A percentile compares a stretch with the other conserved stretches of the same genome.
Evolutionary conservation across 30 jellyfish, hydroid and myxozoan genomes (phyloP).

Genomic region (Sanderia malayensis): DNA sequence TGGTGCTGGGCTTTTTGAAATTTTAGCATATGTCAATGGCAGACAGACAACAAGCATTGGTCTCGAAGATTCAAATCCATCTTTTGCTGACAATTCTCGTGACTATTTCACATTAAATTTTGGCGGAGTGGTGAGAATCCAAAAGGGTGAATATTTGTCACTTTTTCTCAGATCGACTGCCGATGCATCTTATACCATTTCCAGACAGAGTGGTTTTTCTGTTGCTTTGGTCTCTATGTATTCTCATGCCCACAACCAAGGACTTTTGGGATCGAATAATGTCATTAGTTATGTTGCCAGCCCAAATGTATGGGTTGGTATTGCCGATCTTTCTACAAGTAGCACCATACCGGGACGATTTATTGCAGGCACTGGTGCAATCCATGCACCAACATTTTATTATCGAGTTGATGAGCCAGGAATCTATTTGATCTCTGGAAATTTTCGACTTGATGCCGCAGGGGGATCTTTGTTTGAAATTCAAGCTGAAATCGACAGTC

Average conservation of each 20-base stretch:
- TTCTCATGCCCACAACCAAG: slow-evolving; percentile 38
- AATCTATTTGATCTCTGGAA: slow-evolving; percentile 61
- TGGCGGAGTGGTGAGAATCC: slow-evolving; percentile 60
- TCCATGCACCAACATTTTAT: slow-evolving; percentile 9
- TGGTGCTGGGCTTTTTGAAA: slow-evolving; percentile 22
- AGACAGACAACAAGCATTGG: slow-evolving; percentile 57
- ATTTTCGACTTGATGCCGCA: slow-evolving; percentile 42
- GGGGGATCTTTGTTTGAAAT: slow-evolving; percentile 65
- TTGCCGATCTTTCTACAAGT: slow-evolving; percentile 34
- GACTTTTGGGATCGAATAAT: slow-evolving; percentile 34
- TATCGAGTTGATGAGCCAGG: slow-evolving; percentile 78
- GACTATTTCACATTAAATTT: slow-evolving; percentile 59
- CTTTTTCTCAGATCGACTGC: slow-evolving; percentile 13
- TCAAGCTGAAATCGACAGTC: slow-evolving; percentile 63
- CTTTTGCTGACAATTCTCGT: slow-evolving; percentile 23
- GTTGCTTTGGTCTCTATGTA: slow-evolving; percentile 38
- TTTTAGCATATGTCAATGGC: slow-evolving; percentile 53
- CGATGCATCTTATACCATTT: slow-evolving; percentile 41
- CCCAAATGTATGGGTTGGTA: slow-evolving; percentile 18
- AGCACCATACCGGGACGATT: slow-evolving; percentile 41
- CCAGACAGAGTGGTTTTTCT: slow-evolving; percentile 67
- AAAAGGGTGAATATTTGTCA: slow-evolving; percentile 53
- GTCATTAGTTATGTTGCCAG: slow-evolving; percentile 28
- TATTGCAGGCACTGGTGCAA: slow-evolving; percentile 8
- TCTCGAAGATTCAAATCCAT: slow-evolving; percentile 33